Evolutionary conservation across 2,888 invertebrate genomes (phyloP).

Genomic region (Pheosia gnoma): DNA sequence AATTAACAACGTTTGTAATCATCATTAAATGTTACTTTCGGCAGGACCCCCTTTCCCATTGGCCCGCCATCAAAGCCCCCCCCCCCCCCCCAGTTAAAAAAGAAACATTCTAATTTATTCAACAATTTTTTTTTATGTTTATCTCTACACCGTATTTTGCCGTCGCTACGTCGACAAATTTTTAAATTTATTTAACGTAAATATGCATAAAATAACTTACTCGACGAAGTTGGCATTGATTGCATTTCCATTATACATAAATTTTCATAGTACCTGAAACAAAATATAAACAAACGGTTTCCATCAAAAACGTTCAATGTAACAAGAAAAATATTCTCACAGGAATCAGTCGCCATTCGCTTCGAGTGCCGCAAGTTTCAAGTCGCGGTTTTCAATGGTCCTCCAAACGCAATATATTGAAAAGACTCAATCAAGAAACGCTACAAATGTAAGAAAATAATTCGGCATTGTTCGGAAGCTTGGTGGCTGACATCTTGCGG

Average conservation of each 20-base stretch:
- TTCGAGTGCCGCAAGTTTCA: slow-evolving; percentile 33
- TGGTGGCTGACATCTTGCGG: slow-evolving; percentile 71
- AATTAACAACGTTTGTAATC: not conserved
- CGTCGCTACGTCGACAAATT: not conserved
- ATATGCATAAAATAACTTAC: slow-evolving; percentile 45
- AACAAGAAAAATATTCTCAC: slow-evolving; percentile 41
- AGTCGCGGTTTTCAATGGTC: slow-evolving; percentile 55
- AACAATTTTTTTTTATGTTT: too few relatives aligned
- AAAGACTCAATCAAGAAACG: slow-evolving; percentile 69
- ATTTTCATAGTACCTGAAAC: slow-evolving; percentile 45
- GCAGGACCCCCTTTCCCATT: not conserved
- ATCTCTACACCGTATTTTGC: too few relatives aligned
- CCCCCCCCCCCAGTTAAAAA: too few relatives aligned
- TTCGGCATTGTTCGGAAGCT: slow-evolving; percentile 58
- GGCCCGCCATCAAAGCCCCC: too few relatives aligned
- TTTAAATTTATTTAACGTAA: not conserved
- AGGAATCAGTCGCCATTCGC: slow-evolving; percentile 51
- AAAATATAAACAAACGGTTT: slow-evolving; percentile 11
- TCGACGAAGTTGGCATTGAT: slow-evolving; percentile 60
- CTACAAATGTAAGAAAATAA: slow-evolving; percentile 78
- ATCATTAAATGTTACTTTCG: not conserved
- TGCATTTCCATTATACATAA: slow-evolving; percentile 54
- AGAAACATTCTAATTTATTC: not conserved
- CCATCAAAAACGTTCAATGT: not conserved
- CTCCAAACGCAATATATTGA: slow-evolving; percentile 50